Evolutionary conservation across 2,113 vertebrate species (phyloP).

Genomic region (Lamprotornis superbus): DNA sequence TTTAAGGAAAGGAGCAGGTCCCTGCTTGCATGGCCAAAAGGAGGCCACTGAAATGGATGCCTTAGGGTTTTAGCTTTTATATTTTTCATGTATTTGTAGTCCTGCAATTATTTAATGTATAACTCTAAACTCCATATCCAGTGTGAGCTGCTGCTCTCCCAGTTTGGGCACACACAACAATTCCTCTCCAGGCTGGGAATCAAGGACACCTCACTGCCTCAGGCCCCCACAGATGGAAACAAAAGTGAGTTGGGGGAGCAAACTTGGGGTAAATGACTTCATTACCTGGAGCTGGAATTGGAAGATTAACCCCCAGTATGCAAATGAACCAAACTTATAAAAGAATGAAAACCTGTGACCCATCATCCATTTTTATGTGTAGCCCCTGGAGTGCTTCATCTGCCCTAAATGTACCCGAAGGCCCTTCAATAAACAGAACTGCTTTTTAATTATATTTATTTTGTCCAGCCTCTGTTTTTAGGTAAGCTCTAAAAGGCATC

Average conservation of each 20-base stretch:
- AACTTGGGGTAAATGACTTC: too few species aligned
- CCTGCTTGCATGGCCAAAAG: rapidly evolving
- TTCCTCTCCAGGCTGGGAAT: neutral
- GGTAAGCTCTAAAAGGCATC: neutral
- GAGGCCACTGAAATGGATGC: too few species aligned
- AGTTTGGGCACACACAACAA: neutral
- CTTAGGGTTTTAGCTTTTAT: neutral
- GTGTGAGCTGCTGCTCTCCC: neutral
- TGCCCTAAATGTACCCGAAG: neutral
- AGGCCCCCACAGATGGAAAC: rapidly evolving
- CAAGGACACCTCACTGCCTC: neutral
- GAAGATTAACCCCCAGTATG: neutral
- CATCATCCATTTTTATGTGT: neutral
- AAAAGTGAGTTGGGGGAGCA: neutral
- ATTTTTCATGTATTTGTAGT: neutral
- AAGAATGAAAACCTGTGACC: neutral
- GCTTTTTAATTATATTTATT: neutral
- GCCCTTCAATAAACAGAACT: neutral
- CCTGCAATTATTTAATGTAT: neutral
- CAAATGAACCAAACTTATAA: neutral
- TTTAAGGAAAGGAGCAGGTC: neutral
- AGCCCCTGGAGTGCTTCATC: neutral
- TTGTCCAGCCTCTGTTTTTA: neutral
- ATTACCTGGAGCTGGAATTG: neutral
- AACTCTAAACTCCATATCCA: neutral